These are phyloP conservation scores for Apostichopus californicus DNA, from an alignment of 35 echinoderm and acorn worm species.

Conservation along the genomic window DNA sequence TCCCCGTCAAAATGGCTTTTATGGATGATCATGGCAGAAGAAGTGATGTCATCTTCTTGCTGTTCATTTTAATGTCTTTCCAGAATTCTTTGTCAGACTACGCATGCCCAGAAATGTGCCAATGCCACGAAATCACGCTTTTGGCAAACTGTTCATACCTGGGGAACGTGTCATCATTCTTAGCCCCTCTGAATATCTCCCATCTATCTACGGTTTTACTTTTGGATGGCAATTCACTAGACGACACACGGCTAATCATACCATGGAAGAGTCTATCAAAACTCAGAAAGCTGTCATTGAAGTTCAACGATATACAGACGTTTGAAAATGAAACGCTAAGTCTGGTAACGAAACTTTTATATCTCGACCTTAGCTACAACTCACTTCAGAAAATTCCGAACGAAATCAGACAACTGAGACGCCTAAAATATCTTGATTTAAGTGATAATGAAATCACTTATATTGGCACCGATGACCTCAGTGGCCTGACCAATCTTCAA, in stretches of 20 bases:
- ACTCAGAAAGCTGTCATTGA: conserved; percentile 3
- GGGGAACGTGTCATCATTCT: background rate
- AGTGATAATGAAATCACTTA: background rate
- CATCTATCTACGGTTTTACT: background rate
- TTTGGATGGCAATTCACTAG: background rate
- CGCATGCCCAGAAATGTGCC: background rate
- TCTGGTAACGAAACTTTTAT: background rate
- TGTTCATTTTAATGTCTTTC: background rate
- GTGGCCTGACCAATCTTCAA: background rate
- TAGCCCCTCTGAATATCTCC: background rate
- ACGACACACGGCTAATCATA: background rate
- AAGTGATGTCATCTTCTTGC: background rate
- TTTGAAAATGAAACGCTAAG: background rate
- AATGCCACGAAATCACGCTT: background rate
- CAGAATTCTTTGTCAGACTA: background rate
- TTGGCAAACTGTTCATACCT: background rate
- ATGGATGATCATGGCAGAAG: background rate
- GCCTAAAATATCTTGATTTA: conserved; percentile 36
- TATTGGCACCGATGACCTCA: background rate
- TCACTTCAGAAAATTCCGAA: background rate
- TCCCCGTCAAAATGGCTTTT: background rate
- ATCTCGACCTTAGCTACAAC: background rate
- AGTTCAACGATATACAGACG: background rate
- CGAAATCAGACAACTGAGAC: background rate
- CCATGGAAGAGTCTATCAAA: background rate